These are phyloP conservation scores for Sepioteuthis lessoniana DNA, from an alignment of 2,888 invertebrate species.

Conservation along the genomic window DNA sequence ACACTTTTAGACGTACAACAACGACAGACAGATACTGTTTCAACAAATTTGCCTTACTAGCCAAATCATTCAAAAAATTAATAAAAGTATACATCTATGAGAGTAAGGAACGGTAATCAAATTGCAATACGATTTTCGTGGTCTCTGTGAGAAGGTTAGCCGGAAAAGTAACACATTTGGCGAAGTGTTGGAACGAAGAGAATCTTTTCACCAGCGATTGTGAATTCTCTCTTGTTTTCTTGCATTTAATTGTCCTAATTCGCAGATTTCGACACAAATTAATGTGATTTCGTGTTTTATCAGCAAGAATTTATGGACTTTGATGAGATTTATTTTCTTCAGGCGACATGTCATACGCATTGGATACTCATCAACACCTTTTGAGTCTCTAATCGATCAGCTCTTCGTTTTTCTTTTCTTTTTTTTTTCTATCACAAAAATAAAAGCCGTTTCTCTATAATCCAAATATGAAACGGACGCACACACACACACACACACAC, in stretches of 20 bases:
- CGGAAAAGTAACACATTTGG: background rate
- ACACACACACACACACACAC: background rate
- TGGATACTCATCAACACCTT: background rate
- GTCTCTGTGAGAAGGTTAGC: background rate
- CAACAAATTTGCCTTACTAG: background rate
- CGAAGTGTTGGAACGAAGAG: background rate
- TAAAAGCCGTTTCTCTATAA: background rate
- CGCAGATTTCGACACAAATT: slow-evolving; percentile 23
- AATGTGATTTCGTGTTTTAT: slow-evolving; percentile 33
- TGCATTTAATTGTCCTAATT: background rate
- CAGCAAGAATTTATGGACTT: background rate
- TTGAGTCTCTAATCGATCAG: background rate
- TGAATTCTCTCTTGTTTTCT: slow-evolving; percentile 18
- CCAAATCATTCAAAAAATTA: background rate
- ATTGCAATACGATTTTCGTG: background rate
- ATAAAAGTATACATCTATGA: background rate
- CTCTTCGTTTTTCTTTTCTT: background rate
- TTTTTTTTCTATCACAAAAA: background rate
- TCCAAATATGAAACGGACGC: background rate
- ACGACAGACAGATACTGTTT: background rate
- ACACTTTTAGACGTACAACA: background rate
- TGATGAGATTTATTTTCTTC: slow-evolving; percentile 1
- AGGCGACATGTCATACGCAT: background rate
- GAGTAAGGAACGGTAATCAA: background rate
- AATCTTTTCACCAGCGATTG: background rate